Evolutionary conservation across 2,888 invertebrate genomes (phyloP).

Genomic region (Anthophora plumipes): DNA sequence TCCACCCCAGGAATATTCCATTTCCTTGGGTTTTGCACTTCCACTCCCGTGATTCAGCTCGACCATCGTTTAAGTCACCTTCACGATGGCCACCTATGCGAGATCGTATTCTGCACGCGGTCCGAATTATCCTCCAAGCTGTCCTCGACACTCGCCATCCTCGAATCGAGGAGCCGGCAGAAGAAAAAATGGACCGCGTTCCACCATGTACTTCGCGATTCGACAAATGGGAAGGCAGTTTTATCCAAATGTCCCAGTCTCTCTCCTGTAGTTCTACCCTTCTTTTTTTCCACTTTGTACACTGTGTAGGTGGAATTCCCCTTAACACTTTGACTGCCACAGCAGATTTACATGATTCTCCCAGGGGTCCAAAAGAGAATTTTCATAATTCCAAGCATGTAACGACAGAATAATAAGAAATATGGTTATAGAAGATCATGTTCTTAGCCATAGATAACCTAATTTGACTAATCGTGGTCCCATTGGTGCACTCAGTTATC

Average conservation of each 20-base stretch:
- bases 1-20: constrained; percentile 64
- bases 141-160: constrained; percentile 42
- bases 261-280: background rate
- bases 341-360: too few species aligned
- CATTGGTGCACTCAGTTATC: too few species aligned
- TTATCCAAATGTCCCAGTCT: background rate
- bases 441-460: too few species aligned
- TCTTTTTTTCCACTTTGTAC: background rate
- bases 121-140: constrained; percentile 45
- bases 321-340: too few species aligned
- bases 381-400: too few species aligned
- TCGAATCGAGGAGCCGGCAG: constrained; percentile 8
- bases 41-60: constrained; percentile 29
- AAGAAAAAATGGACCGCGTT: constrained; percentile 45
- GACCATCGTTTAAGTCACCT: constrained; percentile 35
- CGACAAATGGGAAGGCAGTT: constrained; percentile 8
- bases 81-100: constrained; percentile 47
- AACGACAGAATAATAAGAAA: too few species aligned
- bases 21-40: constrained; percentile 52
- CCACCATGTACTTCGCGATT: background rate
- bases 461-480: too few species aligned
- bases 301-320: too few species aligned
- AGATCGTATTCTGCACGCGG: constrained; percentile 59
- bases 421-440: too few species aligned
- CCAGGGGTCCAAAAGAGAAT: too few species aligned